These are phyloP conservation scores for Temnopleurus reevesii DNA, from an alignment of 53 echinoderm and acorn worm species.

Conservation along the genomic window DNA sequence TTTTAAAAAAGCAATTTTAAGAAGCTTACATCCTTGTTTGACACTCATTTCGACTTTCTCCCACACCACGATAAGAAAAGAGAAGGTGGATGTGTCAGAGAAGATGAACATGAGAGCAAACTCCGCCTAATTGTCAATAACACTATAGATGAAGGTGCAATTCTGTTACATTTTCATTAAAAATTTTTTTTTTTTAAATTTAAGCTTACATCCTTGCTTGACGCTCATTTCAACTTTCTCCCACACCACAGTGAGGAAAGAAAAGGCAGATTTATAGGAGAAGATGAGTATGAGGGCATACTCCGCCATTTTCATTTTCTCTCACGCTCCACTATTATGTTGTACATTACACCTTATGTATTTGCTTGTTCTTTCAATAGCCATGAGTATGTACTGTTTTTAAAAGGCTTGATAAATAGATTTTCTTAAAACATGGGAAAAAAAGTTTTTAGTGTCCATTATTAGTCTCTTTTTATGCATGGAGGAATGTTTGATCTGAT, in stretches of 20 bases:
- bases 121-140: constrained; percentile 68
- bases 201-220: constrained; percentile 65
- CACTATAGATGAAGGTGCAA: too few species aligned
- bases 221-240: constrained; percentile 76
- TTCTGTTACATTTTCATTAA: too few species aligned
- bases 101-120: constrained; percentile 71
- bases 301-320: too few species aligned
- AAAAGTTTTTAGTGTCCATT: neutral
- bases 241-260: constrained; percentile 75
- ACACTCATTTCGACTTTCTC: constrained; percentile 76
- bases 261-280: constrained; percentile 74
- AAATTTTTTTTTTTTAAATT: too few species aligned
- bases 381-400: too few species aligned
- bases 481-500: neutral
- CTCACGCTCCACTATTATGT: too few species aligned
- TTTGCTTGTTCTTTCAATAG: too few species aligned
- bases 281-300: constrained; percentile 71
- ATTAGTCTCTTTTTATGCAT: neutral
- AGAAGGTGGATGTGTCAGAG: constrained; percentile 74
- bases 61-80: constrained; percentile 77
- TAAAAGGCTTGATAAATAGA: neutral
- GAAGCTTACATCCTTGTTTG: constrained; percentile 62
- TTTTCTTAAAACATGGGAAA: neutral
- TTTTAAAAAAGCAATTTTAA: too few species aligned
- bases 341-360: too few species aligned